Conservation (phyloP, 2,888 invertebrate species). For the Conops quadrifasciatus region DNA sequence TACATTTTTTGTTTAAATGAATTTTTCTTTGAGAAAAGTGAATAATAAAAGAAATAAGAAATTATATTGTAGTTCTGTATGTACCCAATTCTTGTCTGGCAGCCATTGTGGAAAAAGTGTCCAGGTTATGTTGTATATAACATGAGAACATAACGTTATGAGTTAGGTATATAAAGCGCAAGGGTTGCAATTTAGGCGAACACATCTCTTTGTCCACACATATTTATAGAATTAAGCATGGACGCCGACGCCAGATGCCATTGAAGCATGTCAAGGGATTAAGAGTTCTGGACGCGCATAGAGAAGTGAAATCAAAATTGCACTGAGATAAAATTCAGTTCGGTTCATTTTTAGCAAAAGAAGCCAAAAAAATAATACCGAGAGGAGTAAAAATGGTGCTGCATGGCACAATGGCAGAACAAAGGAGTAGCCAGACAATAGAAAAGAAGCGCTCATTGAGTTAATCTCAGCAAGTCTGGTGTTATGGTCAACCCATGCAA, state of each 20-base stretch:
- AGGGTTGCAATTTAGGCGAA: slow-evolving; percentile 20
- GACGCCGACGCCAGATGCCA: slow-evolving; percentile 28
- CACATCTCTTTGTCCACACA: background rate
- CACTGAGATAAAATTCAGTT: slow-evolving; percentile 11
- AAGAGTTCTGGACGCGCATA: slow-evolving; percentile 6
- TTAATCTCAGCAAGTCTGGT: slow-evolving; percentile 44
- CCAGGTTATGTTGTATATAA: background rate
- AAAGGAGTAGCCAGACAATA: background rate
- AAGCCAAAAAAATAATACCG: background rate
- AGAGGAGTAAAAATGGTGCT: slow-evolving; percentile 16
- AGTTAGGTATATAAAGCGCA: slow-evolving; percentile 6
- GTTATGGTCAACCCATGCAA: slow-evolving; percentile 36
- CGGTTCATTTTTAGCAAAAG: slow-evolving; percentile 25
- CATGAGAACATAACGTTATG: background rate
- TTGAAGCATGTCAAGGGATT: slow-evolving; percentile 22
- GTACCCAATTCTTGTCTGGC: too few species aligned
- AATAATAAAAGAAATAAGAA: too few species aligned
- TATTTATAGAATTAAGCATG: slow-evolving; percentile 13
- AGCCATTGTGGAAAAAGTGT: too few species aligned
- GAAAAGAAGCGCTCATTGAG: slow-evolving; percentile 24
- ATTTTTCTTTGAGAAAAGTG: too few species aligned
- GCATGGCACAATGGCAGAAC: background rate
- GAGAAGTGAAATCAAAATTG: slow-evolving; percentile 22
- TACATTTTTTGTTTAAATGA: too few species aligned
- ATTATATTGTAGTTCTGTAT: too few species aligned